Conservation (phyloP, 2,113 vertebrate genomes). For the Hypomesus transpacificus region DNA sequence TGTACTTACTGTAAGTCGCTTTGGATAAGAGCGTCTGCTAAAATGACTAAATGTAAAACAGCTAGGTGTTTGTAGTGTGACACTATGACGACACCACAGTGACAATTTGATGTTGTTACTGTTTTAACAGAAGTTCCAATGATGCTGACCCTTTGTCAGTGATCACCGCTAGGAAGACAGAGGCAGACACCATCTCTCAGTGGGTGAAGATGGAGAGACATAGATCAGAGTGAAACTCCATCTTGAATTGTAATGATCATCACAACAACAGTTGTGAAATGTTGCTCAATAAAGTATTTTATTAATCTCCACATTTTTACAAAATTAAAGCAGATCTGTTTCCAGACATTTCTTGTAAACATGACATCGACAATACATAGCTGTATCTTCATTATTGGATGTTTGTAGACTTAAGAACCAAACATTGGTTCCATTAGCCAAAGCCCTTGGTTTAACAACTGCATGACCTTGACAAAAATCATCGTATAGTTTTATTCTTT, state of each 20-base stretch:
- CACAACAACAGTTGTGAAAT: neutral
- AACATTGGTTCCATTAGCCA: neutral
- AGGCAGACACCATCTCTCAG: conserved; percentile 70
- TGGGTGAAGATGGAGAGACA: conserved; percentile 75
- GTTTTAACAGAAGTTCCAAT: conserved; percentile 70
- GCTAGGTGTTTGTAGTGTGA: neutral
- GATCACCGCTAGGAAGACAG: conserved; percentile 66
- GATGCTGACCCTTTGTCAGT: conserved; percentile 77
- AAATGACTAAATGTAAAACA: too few relatives aligned
- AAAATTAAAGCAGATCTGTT: conserved; percentile 40
- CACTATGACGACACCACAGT: neutral
- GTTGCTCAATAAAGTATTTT: conserved; percentile 39
- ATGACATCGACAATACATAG: conserved; percentile 25
- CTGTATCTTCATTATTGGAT: conserved; percentile 1
- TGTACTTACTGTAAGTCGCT: too few relatives aligned
- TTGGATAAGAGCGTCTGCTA: too few relatives aligned
- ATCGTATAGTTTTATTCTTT: neutral
- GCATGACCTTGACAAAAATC: neutral
- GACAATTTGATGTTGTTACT: neutral
- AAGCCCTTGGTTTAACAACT: conserved; percentile 4
- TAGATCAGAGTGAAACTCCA: conserved; percentile 7
- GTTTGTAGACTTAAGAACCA: neutral
- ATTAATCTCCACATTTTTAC: conserved; percentile 36
- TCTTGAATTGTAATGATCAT: conserved; percentile 13
- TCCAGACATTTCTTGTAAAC: conserved; percentile 24